A percentile compares a stretch with the other conserved stretches of the same genome.
phyloP scores from a whole-genome alignment of 2,113 vertebrate genomes.

The Rhinoderma darwinii region DNA sequence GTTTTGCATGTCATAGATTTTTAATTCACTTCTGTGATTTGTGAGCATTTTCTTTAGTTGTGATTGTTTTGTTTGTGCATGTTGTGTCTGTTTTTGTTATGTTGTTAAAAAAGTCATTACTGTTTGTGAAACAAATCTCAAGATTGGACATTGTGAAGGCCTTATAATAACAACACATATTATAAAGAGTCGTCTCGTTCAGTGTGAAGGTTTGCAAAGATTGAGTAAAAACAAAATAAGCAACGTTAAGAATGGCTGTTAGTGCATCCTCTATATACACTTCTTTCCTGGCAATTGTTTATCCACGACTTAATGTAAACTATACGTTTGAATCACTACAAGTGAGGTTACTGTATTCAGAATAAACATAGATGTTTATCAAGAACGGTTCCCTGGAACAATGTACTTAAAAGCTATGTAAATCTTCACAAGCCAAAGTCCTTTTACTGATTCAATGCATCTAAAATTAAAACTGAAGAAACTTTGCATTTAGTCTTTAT shows the following conservation, averaged over 20 bases:
- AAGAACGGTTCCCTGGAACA: no score
- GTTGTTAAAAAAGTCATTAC: constrained; percentile 73
- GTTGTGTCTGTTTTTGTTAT: constrained; percentile 77
- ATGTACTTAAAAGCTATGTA: no score
- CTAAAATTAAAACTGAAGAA: no score
- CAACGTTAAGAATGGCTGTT: background rate
- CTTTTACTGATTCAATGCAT: no score
- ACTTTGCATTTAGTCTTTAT: no score
- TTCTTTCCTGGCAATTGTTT: no score
- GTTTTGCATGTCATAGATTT: constrained; percentile 83
- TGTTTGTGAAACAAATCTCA: constrained; percentile 83
- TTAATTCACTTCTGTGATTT: constrained; percentile 70
- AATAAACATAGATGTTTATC: no score
- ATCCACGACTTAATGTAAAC: no score
- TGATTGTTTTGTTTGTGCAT: constrained; percentile 77
- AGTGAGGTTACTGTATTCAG: no score
- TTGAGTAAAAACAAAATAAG: background rate
- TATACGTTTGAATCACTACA: no score
- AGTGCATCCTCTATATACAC: background rate
- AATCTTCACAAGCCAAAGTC: no score
- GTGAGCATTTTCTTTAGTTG: constrained; percentile 77
- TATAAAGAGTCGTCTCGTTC: background rate
- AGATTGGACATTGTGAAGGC: constrained; percentile 82
- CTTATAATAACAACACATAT: constrained; percentile 56
- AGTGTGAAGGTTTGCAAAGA: constrained; percentile 29